Evolutionary conservation across 64 coral and sea anemone species (phyloP).

Genomic region (Montipora capricornis): DNA sequence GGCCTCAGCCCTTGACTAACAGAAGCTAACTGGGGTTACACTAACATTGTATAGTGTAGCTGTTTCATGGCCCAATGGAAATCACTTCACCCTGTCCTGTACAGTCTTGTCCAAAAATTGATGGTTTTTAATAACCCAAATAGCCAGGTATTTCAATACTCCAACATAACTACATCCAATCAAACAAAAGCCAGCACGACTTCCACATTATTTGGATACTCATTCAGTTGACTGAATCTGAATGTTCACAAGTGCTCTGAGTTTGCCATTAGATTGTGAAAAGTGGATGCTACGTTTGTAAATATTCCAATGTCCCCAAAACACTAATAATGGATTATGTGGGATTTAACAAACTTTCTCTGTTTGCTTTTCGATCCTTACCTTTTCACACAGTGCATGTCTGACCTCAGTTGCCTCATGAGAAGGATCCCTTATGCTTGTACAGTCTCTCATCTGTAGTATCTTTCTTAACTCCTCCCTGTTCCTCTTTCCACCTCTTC

Average conservation of each 20-base stretch:
- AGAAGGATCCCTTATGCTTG: constrained; percentile 41
- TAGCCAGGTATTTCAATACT: constrained; percentile 28
- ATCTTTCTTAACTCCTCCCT: constrained; percentile 42
- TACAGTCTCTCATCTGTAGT: constrained; percentile 45
- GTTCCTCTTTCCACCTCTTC: constrained; percentile 23
- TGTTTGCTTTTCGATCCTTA: constrained; percentile 56
- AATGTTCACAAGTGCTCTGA: constrained; percentile 37
- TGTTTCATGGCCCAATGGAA: constrained; percentile 45
- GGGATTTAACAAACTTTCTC: constrained; percentile 56
- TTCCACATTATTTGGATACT: constrained; percentile 34
- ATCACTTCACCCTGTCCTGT: constrained; percentile 47
- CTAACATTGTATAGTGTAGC: constrained; percentile 15
- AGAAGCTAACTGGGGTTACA: constrained; percentile 5
- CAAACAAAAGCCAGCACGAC: constrained; percentile 42
- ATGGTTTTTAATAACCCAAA: constrained; percentile 22
- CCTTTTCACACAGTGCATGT: constrained; percentile 66
- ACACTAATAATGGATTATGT: constrained; percentile 23
- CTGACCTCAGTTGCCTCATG: constrained; percentile 21
- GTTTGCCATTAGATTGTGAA: constrained; percentile 23
- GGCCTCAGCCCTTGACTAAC: constrained; percentile 10
- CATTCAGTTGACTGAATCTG: constrained; percentile 37
- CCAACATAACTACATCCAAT: constrained; percentile 32
- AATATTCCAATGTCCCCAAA: not conserved
- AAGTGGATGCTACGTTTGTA: constrained; percentile 34
- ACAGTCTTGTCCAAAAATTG: constrained; percentile 4